Conservation (phyloP, 1,140 invertebrate species). For the Diachasma alloeum region DNA sequence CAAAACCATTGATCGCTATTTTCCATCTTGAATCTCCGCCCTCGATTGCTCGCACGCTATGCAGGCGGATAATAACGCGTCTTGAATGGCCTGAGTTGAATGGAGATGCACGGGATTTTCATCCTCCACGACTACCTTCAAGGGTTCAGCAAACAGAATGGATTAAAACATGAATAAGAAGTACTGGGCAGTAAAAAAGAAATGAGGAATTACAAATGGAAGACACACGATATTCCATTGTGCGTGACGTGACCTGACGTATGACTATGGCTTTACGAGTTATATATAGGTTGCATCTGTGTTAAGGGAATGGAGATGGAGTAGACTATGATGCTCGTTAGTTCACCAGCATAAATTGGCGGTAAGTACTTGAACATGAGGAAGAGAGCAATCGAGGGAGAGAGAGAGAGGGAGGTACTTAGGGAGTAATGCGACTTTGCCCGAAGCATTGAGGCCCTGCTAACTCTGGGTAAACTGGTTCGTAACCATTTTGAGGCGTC, state of each 20-base stretch:
- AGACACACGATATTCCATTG: background rate
- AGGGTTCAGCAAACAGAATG: background rate
- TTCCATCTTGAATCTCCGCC: slow-evolving; percentile 2
- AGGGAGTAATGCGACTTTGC: slow-evolving; percentile 46
- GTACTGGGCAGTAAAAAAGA: background rate
- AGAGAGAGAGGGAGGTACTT: slow-evolving; percentile 39
- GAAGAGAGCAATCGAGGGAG: background rate
- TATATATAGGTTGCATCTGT: background rate
- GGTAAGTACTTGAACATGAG: slow-evolving; percentile 31
- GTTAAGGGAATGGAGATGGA: background rate
- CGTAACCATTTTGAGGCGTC: slow-evolving; percentile 40
- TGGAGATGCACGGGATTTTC: background rate
- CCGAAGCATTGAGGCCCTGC: slow-evolving; percentile 27
- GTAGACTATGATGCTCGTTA: slow-evolving; percentile 6
- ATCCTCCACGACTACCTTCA: background rate
- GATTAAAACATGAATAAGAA: background rate
- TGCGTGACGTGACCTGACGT: background rate
- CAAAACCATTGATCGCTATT: background rate
- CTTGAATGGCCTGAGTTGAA: background rate
- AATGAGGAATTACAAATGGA: background rate
- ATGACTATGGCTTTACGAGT: background rate
- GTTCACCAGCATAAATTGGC: slow-evolving; percentile 41
- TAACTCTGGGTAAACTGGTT: slow-evolving; percentile 40
- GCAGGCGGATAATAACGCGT: background rate
- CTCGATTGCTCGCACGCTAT: background rate